Conservation (phyloP, 2,113 vertebrate species). For the Pelecanus crispus region DNA sequence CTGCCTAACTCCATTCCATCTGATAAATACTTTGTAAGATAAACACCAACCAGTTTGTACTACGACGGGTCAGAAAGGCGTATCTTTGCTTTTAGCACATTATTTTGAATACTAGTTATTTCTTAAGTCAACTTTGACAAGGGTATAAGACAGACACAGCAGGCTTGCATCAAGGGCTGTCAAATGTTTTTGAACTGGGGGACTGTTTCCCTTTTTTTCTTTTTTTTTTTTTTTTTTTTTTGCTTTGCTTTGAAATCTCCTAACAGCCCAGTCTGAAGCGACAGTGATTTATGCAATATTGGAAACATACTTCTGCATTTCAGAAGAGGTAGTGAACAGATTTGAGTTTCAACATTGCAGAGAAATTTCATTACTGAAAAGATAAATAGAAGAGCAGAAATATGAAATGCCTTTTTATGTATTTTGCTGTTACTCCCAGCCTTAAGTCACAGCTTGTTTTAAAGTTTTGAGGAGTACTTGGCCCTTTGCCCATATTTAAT, state of each 20-base stretch:
- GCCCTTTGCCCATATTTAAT: neutral
- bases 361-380: neutral
- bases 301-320: slow-evolving; percentile 19
- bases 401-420: neutral
- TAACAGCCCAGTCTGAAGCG: neutral
- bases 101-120: neutral
- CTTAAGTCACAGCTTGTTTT: neutral
- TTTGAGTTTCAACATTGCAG: neutral
- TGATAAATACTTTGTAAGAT: neutral
- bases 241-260: neutral
- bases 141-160: neutral
- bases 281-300: neutral
- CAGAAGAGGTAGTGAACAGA: neutral
- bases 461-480: neutral
- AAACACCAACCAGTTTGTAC: neutral
- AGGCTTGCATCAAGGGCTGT: neutral
- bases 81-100: neutral
- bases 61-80: neutral
- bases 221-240: neutral
- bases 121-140: neutral
- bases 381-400: neutral
- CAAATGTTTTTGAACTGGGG: neutral
- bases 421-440: neutral
- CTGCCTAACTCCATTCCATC: neutral
- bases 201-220: neutral